A percentile compares a stretch with the other conserved stretches of the same genome.
phyloP scores from a whole-genome alignment of 2,797 vertebrate species.

The Crenichthys baileyi region DNA sequence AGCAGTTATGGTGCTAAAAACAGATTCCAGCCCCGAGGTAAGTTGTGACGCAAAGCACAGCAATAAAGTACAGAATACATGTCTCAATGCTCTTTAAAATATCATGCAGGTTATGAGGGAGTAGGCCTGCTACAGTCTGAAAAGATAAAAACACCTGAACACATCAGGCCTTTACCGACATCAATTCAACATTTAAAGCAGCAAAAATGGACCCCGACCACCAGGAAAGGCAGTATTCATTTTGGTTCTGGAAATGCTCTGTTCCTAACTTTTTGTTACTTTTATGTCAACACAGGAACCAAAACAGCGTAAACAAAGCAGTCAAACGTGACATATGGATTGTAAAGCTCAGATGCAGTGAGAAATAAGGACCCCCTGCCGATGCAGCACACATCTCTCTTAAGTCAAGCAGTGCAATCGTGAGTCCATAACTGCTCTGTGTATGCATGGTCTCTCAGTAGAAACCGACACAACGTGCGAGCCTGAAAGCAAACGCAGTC shows the following conservation, averaged over 20 bases:
- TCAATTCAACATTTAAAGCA: not conserved
- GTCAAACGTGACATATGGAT: not conserved
- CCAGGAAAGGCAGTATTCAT: not conserved
- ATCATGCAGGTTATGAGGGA: not conserved
- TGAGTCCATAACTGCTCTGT: constrained; percentile 12
- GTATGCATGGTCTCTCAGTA: not conserved
- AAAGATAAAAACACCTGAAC: not conserved
- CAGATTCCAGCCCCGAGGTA: not conserved
- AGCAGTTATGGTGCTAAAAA: not conserved
- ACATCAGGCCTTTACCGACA: not conserved
- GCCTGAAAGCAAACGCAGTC: constrained; percentile 12
- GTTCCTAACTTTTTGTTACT: not conserved
- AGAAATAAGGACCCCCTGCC: not conserved
- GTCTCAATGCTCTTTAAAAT: not conserved
- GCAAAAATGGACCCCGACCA: not conserved
- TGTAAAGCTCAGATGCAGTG: not conserved
- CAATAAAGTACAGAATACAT: not conserved
- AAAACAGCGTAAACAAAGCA: not conserved
- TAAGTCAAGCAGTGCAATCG: not conserved
- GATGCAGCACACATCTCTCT: not conserved
- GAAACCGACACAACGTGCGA: constrained; percentile 11
- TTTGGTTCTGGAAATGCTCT: not conserved
- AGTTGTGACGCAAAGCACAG: not conserved
- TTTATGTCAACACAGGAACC: not conserved
- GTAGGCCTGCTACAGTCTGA: not conserved